Conservation (phyloP, 1,140 invertebrate species). For the Nomia melanderi region DNA sequence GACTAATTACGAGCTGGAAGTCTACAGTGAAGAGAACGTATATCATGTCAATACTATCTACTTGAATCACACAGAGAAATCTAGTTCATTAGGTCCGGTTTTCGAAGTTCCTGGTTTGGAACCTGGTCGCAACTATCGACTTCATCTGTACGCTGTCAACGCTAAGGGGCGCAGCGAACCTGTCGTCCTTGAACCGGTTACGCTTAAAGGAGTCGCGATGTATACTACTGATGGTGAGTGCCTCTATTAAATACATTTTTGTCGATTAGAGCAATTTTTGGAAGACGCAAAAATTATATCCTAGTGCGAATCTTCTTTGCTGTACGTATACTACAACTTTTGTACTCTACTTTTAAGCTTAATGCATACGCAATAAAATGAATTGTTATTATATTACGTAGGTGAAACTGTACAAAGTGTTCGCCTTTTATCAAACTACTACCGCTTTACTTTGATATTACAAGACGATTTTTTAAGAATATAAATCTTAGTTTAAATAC, state of each 20-base stretch:
- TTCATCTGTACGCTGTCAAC: slow-evolving; percentile 90
- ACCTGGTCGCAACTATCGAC: slow-evolving; percentile 87
- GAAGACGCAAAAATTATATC: neutral
- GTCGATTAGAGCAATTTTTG: neutral
- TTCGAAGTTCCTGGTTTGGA: slow-evolving; percentile 89
- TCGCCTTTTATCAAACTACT: too few relatives aligned
- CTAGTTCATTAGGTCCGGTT: slow-evolving; percentile 79
- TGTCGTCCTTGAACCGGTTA: slow-evolving; percentile 89
- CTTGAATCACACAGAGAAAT: slow-evolving; percentile 68
- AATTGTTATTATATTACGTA: too few relatives aligned
- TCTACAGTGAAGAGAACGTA: slow-evolving; percentile 79
- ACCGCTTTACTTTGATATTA: too few relatives aligned
- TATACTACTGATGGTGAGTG: slow-evolving; percentile 70
- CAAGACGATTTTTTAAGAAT: too few relatives aligned
- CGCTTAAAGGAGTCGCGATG: slow-evolving; percentile 89
- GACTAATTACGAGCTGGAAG: slow-evolving; percentile 91
- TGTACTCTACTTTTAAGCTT: too few relatives aligned
- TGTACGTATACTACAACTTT: neutral
- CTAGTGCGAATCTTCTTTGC: too few relatives aligned
- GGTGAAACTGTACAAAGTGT: too few relatives aligned
- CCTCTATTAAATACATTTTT: slow-evolving; percentile 38
- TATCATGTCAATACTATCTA: slow-evolving; percentile 72
- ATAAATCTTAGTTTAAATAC: too few relatives aligned
- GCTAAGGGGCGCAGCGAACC: slow-evolving; percentile 91
- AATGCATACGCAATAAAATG: too few relatives aligned